Percentiles rank a stretch among this genome's conserved stretches.
These are phyloP conservation scores for Maniola hyperantus DNA, from an alignment of 2,888 invertebrate genomes.

Conservation along the genomic window DNA sequence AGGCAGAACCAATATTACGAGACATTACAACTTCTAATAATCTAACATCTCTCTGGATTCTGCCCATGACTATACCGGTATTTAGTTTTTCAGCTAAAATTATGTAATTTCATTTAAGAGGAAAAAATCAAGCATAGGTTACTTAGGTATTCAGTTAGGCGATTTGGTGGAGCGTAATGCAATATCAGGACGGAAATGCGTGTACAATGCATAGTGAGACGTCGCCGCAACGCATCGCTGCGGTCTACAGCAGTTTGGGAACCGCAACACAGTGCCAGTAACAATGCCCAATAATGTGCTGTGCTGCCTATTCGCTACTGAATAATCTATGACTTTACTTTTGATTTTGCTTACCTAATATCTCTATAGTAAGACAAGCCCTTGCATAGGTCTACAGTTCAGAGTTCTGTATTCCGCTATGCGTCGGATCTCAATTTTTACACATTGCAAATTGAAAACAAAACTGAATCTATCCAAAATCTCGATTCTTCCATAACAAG, in stretches of 20 bases:
- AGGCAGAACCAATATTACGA: no score
- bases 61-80: no score
- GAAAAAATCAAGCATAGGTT: not conserved
- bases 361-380: no score
- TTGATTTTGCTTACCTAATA: not conserved
- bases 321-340: slow-evolving; percentile 9
- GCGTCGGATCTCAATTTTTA: not conserved
- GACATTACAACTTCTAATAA: no score
- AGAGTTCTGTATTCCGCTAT: no score
- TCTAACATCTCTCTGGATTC: no score
- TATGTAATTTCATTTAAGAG: no score
- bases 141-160: slow-evolving; percentile 23
- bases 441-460: not conserved
- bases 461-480: no score
- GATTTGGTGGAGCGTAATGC: slow-evolving; percentile 26
- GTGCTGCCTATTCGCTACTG: slow-evolving; percentile 5
- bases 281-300: slow-evolving; percentile 48
- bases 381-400: no score
- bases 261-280: slow-evolving; percentile 51
- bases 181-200: slow-evolving; percentile 34
- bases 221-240: slow-evolving; percentile 55
- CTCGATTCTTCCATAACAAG: no score
- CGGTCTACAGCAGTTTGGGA: slow-evolving; percentile 57
- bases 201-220: slow-evolving; percentile 36
- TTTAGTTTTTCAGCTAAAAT: no score